These are phyloP conservation scores for Rotaria magnacalcarata DNA, from an alignment of 2,888 invertebrate species.

Conservation along the genomic window DNA sequence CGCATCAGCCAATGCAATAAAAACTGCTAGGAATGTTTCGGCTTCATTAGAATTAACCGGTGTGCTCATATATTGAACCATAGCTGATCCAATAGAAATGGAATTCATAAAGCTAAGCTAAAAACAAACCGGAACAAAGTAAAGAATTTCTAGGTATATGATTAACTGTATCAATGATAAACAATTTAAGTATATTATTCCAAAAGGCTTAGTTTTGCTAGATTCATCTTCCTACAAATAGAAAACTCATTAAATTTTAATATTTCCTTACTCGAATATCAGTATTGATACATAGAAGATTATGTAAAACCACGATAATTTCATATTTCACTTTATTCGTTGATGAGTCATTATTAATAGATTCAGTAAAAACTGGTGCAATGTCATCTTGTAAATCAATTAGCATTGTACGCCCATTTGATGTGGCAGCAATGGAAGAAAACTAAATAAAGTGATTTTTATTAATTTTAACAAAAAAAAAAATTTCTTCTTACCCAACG, in stretches of 20 bases:
- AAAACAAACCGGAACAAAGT: neutral
- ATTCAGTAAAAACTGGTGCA: neutral
- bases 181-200: too few relatives aligned
- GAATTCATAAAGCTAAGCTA: conserved; percentile 34
- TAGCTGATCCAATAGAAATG: conserved; percentile 8
- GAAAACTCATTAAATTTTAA: too few relatives aligned
- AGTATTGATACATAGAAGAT: neutral
- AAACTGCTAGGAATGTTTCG: neutral
- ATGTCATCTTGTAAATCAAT: neutral
- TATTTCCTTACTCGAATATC: neutral
- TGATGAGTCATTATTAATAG: neutral
- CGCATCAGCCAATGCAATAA: conserved; percentile 3
- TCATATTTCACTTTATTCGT: conserved; percentile 7
- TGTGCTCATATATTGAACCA: conserved; percentile 24
- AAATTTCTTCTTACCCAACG: neutral
- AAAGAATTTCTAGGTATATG: neutral
- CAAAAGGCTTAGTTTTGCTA: too few relatives aligned
- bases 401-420: conserved; percentile 19
- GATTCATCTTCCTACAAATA: too few relatives aligned
- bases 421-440: neutral
- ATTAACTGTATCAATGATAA: too few relatives aligned
- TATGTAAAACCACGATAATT: conserved; percentile 3
- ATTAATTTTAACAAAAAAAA: too few relatives aligned
- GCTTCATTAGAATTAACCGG: neutral
- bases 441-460: neutral